Base-by-base conservation (phyloP, 2,888 invertebrate genomes). In the Unio delphinus region DNA sequence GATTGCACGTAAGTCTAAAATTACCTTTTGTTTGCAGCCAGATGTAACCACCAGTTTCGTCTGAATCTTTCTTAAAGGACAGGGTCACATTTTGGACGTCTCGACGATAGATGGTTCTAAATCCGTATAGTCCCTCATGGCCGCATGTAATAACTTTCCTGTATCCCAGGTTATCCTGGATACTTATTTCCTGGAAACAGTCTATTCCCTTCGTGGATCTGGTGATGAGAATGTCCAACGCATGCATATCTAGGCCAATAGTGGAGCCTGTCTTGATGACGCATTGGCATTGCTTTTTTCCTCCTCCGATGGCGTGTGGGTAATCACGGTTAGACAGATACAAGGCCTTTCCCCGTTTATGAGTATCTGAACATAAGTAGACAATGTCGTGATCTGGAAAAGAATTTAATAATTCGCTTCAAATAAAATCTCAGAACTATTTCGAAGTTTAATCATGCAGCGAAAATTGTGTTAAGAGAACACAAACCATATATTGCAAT, bases 11-110 rank as follows among this genome's bases (percentile, higher is more conserved):
- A 59, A 55, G 23, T 11, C 45, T 4, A 60, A 55, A 55, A 64
- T 58, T 71, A 86, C 86, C 82, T 82, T 81, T 83, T 11, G 80
- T 76, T 64, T 85, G 84, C 15, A 84, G 72, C 84, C 84, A 85
- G 28, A 86, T 77, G 67, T 79, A 86, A 3, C 83, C 86, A 60
- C 80, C 75, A 17, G 80, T 76, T 20, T 83, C 80, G 11, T 76
- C 69, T 0, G 80, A 70, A 4, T 73, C 71, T 64, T 78, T 85
- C 34, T 82, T 76, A 26, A 86, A 73, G 0, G 80, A 82, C 45
- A 85, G 67, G 18, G 84, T 83, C 54, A 85, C 82, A 62, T 84
- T 84, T 28, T 79, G 66, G 3, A 83, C 84, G 67, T 80, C 77
- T 63, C 80, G 73, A 64, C 78, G 80, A 70, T 84, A 86, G 60